Conservation (phyloP, 2,113 vertebrate genomes). For the Petromus typicus region DNA sequence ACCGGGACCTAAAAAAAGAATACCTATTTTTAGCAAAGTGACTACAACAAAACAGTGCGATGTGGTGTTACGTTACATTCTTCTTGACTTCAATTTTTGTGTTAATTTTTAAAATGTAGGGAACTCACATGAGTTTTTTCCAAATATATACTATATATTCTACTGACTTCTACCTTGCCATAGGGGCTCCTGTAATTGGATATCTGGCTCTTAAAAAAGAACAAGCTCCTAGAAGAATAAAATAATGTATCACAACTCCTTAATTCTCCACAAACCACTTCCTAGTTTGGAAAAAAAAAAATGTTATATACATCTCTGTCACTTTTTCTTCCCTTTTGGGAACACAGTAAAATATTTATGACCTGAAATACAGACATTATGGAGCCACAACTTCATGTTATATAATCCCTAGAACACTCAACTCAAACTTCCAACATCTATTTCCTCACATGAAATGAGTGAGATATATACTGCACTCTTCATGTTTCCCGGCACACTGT, state of each 20-base stretch:
- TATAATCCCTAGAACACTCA: not conserved
- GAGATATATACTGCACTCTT: not conserved
- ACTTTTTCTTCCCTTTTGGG: not conserved
- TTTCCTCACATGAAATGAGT: not conserved
- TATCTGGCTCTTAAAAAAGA: not conserved
- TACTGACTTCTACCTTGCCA: not conserved
- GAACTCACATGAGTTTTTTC: not conserved
- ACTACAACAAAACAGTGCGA: not conserved
- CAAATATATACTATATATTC: not conserved
- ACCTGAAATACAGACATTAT: not conserved
- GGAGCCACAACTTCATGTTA: not conserved
- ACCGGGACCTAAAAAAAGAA: constrained; percentile 86
- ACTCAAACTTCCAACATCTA: not conserved
- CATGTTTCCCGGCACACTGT: not conserved
- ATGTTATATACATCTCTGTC: not conserved
- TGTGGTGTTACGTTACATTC: not conserved
- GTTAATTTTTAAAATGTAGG: constrained; percentile 19
- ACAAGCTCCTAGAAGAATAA: not conserved
- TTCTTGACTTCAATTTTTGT: constrained; percentile 17
- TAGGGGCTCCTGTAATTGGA: not conserved
- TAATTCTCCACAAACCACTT: constrained; percentile 33
- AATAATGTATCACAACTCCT: not conserved
- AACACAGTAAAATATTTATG: constrained; percentile 5
- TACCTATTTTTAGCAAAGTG: constrained; percentile 70
- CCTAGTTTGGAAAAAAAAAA: not conserved